Evolutionary conservation across 1,140 invertebrate species (phyloP).

Genomic region (Drosophila serrata): DNA sequence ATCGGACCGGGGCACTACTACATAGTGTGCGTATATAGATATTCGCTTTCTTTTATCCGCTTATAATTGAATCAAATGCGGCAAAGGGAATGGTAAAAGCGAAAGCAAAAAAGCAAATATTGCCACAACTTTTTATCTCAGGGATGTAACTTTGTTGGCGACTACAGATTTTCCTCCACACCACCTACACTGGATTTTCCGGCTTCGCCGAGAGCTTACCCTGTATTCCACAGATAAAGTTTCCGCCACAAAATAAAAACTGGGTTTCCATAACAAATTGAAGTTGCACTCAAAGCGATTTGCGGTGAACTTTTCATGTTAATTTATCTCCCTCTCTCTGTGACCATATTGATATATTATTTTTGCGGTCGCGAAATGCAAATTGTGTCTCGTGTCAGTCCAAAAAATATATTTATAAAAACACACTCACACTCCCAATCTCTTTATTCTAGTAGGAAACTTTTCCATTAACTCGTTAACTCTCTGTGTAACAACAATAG

Average conservation of each 20-base stretch:
- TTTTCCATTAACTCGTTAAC: slow-evolving; percentile 80
- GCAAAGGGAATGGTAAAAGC: slow-evolving; percentile 32
- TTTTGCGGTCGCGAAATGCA: slow-evolving; percentile 42
- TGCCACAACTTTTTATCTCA: slow-evolving; percentile 70
- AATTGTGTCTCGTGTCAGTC: slow-evolving; percentile 46
- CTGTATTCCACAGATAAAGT: slow-evolving; percentile 22
- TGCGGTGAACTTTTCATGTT: slow-evolving; percentile 26
- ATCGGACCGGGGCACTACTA: too few species aligned
- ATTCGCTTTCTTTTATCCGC: slow-evolving; percentile 59
- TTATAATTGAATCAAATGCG: slow-evolving; percentile 79
- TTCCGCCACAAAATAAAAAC: slow-evolving; percentile 33
- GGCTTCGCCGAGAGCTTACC: slow-evolving; percentile 16
- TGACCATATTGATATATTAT: slow-evolving; percentile 27
- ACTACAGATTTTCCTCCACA: slow-evolving; percentile 2
- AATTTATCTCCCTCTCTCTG: slow-evolving; percentile 4
- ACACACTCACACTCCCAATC: slow-evolving; percentile 8
- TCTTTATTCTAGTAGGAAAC: slow-evolving; percentile 58
- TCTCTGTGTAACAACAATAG: slow-evolving; percentile 68
- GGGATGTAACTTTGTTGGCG: slow-evolving; percentile 62
- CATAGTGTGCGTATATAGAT: slow-evolving; percentile 22
- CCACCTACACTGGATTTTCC: slow-evolving; percentile 12
- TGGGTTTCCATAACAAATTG: slow-evolving; percentile 39
- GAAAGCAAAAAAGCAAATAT: slow-evolving; percentile 68
- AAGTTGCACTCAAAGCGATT: slow-evolving; percentile 36
- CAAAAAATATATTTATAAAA: slow-evolving; percentile 40